Conservation (phyloP, 2,113 vertebrate species). For the Anhinga rufa region DNA sequence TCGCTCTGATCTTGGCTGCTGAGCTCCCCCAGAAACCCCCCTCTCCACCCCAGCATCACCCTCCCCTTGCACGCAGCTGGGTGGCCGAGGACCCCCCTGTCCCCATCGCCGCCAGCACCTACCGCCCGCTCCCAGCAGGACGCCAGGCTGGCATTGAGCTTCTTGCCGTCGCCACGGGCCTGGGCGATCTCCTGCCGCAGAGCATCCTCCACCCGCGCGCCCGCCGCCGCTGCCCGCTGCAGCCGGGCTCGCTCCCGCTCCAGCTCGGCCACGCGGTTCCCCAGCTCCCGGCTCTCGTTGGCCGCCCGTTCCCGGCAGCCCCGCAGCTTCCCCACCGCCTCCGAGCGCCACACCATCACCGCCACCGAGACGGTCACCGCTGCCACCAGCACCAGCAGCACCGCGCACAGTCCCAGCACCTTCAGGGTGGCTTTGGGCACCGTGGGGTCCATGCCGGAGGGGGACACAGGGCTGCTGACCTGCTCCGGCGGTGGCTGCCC, state of each 20-base stretch:
- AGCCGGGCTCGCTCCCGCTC: not conserved
- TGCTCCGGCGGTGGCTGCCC: not conserved
- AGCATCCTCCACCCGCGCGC: accelerated
- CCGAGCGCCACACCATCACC: not conserved
- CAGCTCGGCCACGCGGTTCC: not conserved
- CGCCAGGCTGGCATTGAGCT: not conserved
- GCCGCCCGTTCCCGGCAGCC: not conserved
- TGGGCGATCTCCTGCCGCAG: not conserved
- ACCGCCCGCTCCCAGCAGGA: not conserved
- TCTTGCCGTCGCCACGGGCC: accelerated
- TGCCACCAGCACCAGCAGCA: conserved; percentile 29
- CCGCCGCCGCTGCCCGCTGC: not conserved
- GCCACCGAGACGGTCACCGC: conserved; percentile 27
- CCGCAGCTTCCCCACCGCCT: not conserved
- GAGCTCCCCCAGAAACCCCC: too few species aligned
- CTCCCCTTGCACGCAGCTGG: accelerated
- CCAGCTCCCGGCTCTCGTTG: conserved; percentile 16
- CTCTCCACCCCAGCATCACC: accelerated
- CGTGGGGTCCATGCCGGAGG: not conserved
- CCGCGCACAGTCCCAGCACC: not conserved
- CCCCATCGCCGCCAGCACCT: not conserved
- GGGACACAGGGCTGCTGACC: too few species aligned
- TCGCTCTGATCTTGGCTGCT: not conserved
- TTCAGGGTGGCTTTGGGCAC: conserved; percentile 36
- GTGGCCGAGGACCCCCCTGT: accelerated